Base-by-base conservation (phyloP, 2,888 invertebrate genomes). In the Polymixis flavicincta region DNA sequence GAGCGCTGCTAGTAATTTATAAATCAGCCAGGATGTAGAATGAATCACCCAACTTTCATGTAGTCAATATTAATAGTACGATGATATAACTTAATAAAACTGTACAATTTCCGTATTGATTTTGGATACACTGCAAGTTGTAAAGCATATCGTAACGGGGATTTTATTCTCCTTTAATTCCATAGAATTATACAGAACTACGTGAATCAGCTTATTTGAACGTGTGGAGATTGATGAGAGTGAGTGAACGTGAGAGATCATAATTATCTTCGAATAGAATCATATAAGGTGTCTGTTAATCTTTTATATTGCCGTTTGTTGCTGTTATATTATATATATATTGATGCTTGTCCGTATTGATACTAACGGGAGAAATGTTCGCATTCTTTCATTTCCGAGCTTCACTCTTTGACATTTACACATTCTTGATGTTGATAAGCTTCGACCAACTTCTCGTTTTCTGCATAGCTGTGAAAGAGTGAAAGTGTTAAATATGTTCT, bases 281-380 rank as follows among this genome's bases (percentile, higher is more conserved):
- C 19, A 61, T 71, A 63, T 65, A 63, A 65, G 42, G 17, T 70
- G 25, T 45, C 68, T 32, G 50, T 61, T 54, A 42, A 59, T 59
- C 54, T 63, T 45, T 9, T 48, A 72, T 61, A 63, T 71, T 80
- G 65, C 65, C n/a, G n/a, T n/a, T n/a, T n/a, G n/a, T n/a, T n/a
- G n/a, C n/a, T n/a, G n/a, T n/a, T n/a, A n/a, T n/a, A n/a, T n/a
- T n/a, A n/a, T n/a, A n/a, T n/a, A n/a, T n/a, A n/a, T n/a, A n/a
- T n/a, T n/a, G n/a, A n/a, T n/a, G n/a, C n/a, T n/a, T n/a, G 76
- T 55, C 81, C 28, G 59, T 69, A 50, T 60, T 75, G 42, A 64
- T 17, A 19, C 25, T 81, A 69, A 75, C 69, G 64, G 63, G 59
- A 59, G 5, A 76, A 55, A 52, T 65, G 54, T 68, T 64, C 59